Evolutionary conservation across 2,797 vertebrate species (phyloP), one percentile per base, ranked within the genome.

Genomic region (Setipinna tenuifilis): DNA sequence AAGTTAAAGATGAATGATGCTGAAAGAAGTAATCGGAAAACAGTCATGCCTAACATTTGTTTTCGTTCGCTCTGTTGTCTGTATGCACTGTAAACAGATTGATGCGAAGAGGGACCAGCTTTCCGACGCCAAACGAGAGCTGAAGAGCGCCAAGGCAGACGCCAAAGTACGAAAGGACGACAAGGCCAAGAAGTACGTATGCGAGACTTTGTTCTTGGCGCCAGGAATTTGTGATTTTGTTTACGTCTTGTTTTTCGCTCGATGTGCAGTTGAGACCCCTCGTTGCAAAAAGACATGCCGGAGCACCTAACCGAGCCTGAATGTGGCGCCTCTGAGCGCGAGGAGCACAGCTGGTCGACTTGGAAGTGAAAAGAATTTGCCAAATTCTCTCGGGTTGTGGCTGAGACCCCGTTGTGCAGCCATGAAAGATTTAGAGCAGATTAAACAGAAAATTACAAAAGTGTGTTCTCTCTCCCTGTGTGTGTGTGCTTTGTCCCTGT

Each of bases 101-200:
- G 98, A 99, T 92, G 96, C 97, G 91, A 99, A 99, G 95, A 99
- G 97, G 94, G 97, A 97, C 75, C 98, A 99, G 92, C 95, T 99
- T 88, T 92, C 93, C 89, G 97, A 98, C 87, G 97, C 98, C 85
- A 97, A 96, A 92, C 96, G 97, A 91, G 98, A 99, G 90, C 94
- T 99, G 88, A 99, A 99, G 94, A 97, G 97, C 88, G 95, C 98
- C 92, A 99, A 99, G 95, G 98, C 98, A 83, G 98, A 99, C 78
- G 97, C 97, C 94, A 99, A 99, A 97, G 95, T 98, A 94, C 96
- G 96, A 92, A 97, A 91, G 93, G 98, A 99, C 91, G 97, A 98
- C 89, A 99, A 96, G 92, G 96, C 97, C 93, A 98, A 97, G 96
- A 99, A 98, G 98, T 99, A 95, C 91, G 97, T 95, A 84, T 71